A percentile compares a stretch with the other conserved stretches of the same genome.
phyloP scores from a whole-genome alignment of 2,888 invertebrate genomes.

The Trachelus iudaicus region DNA sequence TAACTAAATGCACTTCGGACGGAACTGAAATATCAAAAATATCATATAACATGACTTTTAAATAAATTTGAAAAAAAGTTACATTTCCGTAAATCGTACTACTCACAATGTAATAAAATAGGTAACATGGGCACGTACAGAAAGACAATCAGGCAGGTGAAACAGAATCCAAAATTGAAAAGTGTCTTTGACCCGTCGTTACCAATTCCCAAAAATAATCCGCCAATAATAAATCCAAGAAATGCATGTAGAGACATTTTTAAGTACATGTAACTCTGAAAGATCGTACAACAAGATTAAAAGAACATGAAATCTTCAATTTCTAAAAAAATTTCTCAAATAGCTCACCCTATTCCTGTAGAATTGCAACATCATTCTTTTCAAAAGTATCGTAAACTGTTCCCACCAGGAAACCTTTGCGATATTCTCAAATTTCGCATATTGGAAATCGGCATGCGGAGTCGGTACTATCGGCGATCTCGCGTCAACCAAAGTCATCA shows the following conservation, averaged over 20 bases:
- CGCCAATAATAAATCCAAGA: slow-evolving; percentile 77
- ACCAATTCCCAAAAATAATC: slow-evolving; percentile 79
- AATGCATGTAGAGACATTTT: slow-evolving; percentile 76
- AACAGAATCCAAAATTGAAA: slow-evolving; percentile 87
- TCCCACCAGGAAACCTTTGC: slow-evolving; percentile 71
- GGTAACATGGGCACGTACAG: slow-evolving; percentile 88
- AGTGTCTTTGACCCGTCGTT: slow-evolving; percentile 84
- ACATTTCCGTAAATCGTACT: slow-evolving; percentile 8
- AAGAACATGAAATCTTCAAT: background rate
- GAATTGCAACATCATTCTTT: slow-evolving; percentile 80
- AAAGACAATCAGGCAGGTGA: slow-evolving; percentile 81
- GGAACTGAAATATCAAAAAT: slow-evolving; percentile 74
- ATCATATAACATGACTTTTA: background rate
- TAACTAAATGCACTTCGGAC: slow-evolving; percentile 79
- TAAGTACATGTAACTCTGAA: slow-evolving; percentile 78
- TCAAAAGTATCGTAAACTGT: slow-evolving; percentile 76
- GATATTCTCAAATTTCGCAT: slow-evolving; percentile 66
- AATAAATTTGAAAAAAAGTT: background rate
- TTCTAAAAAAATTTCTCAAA: background rate
- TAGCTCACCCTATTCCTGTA: slow-evolving; percentile 76
- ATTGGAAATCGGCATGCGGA: slow-evolving; percentile 21
- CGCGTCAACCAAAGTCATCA: slow-evolving; percentile 76
- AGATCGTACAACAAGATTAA: slow-evolving; percentile 40
- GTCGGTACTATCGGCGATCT: slow-evolving; percentile 46
- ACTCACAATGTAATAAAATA: slow-evolving; percentile 82